Conservation (phyloP, 2,888 invertebrate genomes). For the Sepioteuthis lessoniana region DNA sequence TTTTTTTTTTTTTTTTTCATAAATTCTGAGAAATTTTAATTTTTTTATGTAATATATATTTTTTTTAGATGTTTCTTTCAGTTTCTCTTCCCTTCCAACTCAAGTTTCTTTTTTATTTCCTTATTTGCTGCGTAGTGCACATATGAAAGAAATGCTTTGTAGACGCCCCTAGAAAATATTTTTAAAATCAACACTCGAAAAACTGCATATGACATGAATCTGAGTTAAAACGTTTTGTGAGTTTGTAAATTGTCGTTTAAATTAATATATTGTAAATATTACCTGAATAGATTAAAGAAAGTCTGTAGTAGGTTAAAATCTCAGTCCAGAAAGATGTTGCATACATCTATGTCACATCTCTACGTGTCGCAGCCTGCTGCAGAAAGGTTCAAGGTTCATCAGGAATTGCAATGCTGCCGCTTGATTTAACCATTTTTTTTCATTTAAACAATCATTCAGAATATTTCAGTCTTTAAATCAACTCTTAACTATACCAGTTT, state of each 20-base stretch:
- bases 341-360: background rate
- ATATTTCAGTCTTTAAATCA: no score
- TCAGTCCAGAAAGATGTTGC: background rate
- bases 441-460: no score
- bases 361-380: conserved; percentile 12
- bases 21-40: background rate
- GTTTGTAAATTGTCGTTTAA: background rate
- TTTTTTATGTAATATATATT: no score
- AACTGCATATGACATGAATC: background rate
- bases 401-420: background rate
- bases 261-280: background rate
- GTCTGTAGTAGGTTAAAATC: no score
- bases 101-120: no score
- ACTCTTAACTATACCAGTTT: background rate
- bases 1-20: no score
- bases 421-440: background rate
- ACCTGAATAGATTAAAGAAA: background rate
- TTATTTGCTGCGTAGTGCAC: background rate
- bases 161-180: background rate
- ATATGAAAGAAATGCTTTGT: background rate
- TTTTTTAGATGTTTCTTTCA: no score
- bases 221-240: background rate
- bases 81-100: no score
- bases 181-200: background rate
- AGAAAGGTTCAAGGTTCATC: conserved; percentile 18